These are phyloP conservation scores for Phallusia fumigata DNA, from an alignment of 23 tunicate genomes.

Conservation along the genomic window DNA sequence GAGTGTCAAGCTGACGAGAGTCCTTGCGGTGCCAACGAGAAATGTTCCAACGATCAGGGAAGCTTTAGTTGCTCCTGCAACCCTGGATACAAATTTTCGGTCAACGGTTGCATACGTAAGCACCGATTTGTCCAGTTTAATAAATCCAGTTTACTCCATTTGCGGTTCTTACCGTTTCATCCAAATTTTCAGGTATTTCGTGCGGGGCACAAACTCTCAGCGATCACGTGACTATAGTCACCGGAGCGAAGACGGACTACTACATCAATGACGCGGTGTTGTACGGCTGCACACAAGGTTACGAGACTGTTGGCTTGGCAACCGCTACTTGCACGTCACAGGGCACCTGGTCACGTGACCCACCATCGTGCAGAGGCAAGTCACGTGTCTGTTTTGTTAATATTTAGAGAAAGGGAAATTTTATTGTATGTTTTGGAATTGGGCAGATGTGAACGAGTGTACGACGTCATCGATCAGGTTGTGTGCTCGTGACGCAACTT, in stretches of 20 bases:
- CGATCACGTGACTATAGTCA: background rate
- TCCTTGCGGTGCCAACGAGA: slow-evolving; percentile 18
- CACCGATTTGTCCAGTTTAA: background rate
- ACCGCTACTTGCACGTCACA: background rate
- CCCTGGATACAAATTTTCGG: slow-evolving; percentile 3
- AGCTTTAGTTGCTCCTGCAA: slow-evolving; percentile 16
- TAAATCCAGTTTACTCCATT: background rate
- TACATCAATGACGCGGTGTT: background rate
- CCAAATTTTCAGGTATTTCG: background rate
- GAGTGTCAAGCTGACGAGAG: background rate
- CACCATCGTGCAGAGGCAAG: slow-evolving; percentile 2
- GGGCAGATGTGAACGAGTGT: slow-evolving; percentile 15
- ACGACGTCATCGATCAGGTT: background rate
- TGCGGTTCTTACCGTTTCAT: background rate
- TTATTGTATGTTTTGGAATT: no score
- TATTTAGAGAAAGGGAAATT: background rate
- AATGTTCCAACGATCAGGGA: slow-evolving; percentile 16
- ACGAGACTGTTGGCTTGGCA: background rate
- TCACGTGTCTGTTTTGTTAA: background rate
- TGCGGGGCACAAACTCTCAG: background rate
- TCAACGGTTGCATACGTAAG: slow-evolving; percentile 11
- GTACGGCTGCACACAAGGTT: slow-evolving; percentile 8
- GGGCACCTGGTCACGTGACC: slow-evolving; percentile 6
- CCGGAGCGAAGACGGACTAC: background rate
- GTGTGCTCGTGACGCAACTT: slow-evolving; percentile 8